Evolutionary conservation across 2,888 invertebrate species (phyloP), one percentile per base, ranked within the genome.

Genomic region (Dicroscelio sp.): DNA sequence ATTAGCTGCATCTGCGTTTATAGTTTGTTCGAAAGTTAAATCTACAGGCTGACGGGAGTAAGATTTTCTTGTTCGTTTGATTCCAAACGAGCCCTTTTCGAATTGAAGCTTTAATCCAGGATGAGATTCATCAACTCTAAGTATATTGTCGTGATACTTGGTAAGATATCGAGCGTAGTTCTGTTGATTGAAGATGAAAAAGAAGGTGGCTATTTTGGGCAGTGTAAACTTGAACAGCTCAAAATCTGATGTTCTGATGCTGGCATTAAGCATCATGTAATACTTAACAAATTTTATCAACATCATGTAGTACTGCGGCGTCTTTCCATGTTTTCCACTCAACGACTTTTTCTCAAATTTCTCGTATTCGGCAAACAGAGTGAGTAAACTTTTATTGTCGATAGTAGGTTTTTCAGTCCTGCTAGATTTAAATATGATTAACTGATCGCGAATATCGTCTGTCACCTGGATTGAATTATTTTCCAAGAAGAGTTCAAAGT

Each of bases 121-220:
- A 93, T 96, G 95, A 55, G 96, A 96, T 76, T 94, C 86, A 38
- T 92, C 93, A 12, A 96, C 92, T 14, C 95, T 95, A 17, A 90
- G 69, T 69, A 96, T 94, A 92, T 96, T 96, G 43, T 94, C 92
- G 33, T 79, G 78, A 80, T 96, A 96, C 90, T 86, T 91, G 5
- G 95, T 93, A 17, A 94, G 82, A 93, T 95, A 96, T 3, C 95
- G 93, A 71, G 96, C 93, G 93, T 96, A 96, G 80, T 96, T 96
- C 83, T 79, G 95, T 33, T 96, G 96, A 90, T 96, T 96, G 52
- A 93, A 94, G 2, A 87, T 86, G 75, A 96, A 96, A 93, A 96
- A 96, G 27, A 96, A 85, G 91, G 94, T 94, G 0, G 92, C 90
- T 1, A 96, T 96, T 92, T 95, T 95, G 5, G 93, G 89, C 60